phyloP scores from a whole-genome alignment of 2,888 invertebrate genomes.

The Cephus sareptanus region DNA sequence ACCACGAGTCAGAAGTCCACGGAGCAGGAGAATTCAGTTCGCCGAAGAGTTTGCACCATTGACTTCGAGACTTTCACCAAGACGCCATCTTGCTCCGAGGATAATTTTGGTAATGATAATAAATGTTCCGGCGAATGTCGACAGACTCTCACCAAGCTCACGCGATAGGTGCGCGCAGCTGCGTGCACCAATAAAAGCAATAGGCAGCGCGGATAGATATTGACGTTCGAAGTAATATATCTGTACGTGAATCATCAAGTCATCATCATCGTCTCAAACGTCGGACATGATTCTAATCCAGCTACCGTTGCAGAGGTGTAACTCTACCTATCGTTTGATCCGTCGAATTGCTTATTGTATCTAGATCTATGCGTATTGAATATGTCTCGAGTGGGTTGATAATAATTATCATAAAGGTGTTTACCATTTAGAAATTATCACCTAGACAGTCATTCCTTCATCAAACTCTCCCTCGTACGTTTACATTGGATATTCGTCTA shows the following conservation, averaged over 20 bases:
- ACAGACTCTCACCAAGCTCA: background rate
- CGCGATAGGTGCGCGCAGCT: background rate
- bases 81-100: background rate
- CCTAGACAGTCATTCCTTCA: background rate
- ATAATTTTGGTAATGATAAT: background rate
- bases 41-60: background rate
- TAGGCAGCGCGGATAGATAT: background rate
- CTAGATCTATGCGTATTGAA: background rate
- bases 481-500: background rate
- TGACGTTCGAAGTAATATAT: background rate
- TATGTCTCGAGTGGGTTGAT: background rate
- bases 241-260: background rate
- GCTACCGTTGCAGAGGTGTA: background rate
- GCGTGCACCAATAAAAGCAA: background rate
- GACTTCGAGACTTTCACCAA: background rate
- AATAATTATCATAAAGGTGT: background rate
- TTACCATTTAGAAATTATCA: background rate
- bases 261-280: background rate
- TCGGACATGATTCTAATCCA: background rate
- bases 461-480: background rate
- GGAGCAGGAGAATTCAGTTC: background rate
- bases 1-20: slow-evolving; percentile 1
- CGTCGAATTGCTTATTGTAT: background rate
- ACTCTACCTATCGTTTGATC: background rate
- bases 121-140: background rate